Percentiles rank a stretch among this genome's conserved stretches.
Conservation (phyloP, 2,888 invertebrate species). For the Criorhina ranunculi region DNA sequence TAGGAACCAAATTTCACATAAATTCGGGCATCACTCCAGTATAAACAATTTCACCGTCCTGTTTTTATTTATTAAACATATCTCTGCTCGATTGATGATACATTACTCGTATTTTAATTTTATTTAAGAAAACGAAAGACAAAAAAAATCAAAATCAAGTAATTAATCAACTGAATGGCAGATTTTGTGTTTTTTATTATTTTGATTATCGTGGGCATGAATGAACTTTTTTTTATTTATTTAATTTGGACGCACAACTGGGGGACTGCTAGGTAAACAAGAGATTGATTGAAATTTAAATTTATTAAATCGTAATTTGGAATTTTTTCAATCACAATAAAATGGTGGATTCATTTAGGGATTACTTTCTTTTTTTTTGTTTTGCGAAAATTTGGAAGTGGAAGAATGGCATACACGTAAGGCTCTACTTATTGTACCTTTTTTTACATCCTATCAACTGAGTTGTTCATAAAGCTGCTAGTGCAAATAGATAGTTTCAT, state of each 20-base stretch:
- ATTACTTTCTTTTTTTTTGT: too few relatives aligned
- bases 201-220: conserved; percentile 5
- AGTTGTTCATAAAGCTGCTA: too few relatives aligned
- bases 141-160: background rate
- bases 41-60: background rate
- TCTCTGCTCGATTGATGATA: conserved; percentile 1
- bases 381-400: too few relatives aligned
- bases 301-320: background rate
- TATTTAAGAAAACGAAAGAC: background rate
- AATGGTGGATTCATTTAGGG: too few relatives aligned
- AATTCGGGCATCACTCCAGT: background rate
- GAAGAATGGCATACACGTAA: too few relatives aligned
- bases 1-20: background rate
- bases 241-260: too few relatives aligned
- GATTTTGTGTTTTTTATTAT: conserved; percentile 6
- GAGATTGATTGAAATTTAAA: background rate
- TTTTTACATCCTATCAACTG: too few relatives aligned
- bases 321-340: too few relatives aligned
- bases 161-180: conserved; percentile 21
- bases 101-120: background rate
- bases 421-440: too few relatives aligned
- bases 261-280: background rate
- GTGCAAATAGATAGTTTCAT: too few relatives aligned
- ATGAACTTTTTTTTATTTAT: background rate
- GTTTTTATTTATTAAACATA: conserved; percentile 1